Evolutionary conservation across 2,113 vertebrate species (phyloP).

Genomic region (Mixornis gularis): DNA sequence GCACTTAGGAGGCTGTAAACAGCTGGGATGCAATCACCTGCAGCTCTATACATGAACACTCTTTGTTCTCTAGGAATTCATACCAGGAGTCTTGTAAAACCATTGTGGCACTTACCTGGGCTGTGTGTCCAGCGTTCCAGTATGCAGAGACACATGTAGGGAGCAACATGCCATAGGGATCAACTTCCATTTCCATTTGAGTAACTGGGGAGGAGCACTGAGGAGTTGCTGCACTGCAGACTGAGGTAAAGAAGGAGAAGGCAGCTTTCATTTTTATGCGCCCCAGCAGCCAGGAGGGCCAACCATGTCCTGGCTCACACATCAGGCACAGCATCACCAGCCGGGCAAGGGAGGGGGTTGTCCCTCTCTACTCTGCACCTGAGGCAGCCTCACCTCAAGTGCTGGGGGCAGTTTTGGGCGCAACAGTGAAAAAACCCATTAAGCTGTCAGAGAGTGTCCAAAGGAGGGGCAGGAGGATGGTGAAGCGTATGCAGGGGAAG

Average conservation of each 20-base stretch:
- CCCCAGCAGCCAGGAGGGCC: not conserved
- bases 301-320: not conserved
- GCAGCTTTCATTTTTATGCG: not conserved
- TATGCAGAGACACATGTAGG: fast-evolving
- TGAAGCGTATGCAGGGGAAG: not conserved
- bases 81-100: not conserved
- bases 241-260: not conserved
- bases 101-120: not conserved
- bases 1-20: not conserved
- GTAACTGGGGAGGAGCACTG: not conserved
- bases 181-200: not conserved
- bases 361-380: not conserved
- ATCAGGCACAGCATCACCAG: not conserved
- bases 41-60: not conserved
- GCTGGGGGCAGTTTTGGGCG: not conserved
- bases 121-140: not conserved
- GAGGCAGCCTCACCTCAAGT: fast-evolving
- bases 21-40: not conserved
- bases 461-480: not conserved
- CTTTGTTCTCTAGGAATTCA: not conserved
- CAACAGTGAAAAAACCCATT: not conserved
- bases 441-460: not conserved
- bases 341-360: fast-evolving
- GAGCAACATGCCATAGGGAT: not conserved
- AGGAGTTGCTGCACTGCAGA: not conserved